phyloP scores from a whole-genome alignment of 2,797 vertebrate genomes.

The Sebastes itinus region DNA sequence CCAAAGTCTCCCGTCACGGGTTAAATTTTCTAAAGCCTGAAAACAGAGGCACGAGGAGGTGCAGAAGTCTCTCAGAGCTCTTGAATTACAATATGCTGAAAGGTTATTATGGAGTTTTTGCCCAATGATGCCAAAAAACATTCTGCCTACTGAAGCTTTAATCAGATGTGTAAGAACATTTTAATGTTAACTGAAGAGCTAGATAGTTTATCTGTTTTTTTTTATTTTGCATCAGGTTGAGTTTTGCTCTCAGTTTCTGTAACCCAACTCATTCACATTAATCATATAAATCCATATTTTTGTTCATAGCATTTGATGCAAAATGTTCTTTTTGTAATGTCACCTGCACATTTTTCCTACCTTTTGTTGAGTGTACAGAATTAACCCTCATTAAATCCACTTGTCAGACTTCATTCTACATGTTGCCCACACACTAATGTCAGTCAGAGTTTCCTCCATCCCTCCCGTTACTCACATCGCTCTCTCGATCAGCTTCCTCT shows the following conservation, averaged over 20 bases:
- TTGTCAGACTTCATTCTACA: constrained; percentile 13
- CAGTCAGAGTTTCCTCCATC: constrained; percentile 12
- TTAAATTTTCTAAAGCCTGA: no score
- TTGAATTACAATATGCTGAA: no score
- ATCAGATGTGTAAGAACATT: neutral
- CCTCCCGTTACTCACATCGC: constrained; percentile 71
- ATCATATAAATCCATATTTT: neutral
- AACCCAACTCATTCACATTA: neutral
- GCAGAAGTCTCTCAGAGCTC: no score
- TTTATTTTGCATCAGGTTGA: neutral
- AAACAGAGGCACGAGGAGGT: no score
- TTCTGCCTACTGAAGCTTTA: no score
- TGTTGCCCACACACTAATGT: constrained; percentile 23
- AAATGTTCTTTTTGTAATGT: neutral
- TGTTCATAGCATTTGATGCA: neutral
- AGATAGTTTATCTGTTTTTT: no score
- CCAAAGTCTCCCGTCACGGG: no score
- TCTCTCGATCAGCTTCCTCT: constrained; percentile 76
- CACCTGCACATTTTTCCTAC: neutral
- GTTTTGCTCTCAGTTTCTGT: neutral
- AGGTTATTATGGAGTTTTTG: no score
- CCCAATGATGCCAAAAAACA: no score
- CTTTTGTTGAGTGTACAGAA: neutral
- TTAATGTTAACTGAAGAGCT: neutral
- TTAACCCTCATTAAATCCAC: constrained; percentile 2